Conservation (phyloP, 2,888 invertebrate genomes). For the Macrosoma leucophasiata region DNA sequence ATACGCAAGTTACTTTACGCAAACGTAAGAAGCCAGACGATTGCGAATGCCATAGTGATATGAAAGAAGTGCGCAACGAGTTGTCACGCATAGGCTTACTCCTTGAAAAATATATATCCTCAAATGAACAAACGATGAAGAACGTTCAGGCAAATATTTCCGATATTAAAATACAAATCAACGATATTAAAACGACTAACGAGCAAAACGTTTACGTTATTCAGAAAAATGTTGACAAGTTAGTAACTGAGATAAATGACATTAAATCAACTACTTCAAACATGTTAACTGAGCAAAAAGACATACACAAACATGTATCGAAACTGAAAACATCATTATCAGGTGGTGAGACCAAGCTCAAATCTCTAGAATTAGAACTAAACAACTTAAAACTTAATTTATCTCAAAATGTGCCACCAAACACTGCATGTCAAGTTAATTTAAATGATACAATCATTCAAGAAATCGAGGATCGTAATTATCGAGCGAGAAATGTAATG, state of each 20-base stretch:
- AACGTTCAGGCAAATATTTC: slow-evolving; percentile 17
- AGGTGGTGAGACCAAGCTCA: slow-evolving; percentile 10
- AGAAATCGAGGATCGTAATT: slow-evolving; percentile 9
- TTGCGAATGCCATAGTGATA: slow-evolving; percentile 6
- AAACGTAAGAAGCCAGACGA: slow-evolving; percentile 10
- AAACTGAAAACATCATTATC: slow-evolving; percentile 4
- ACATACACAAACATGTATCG: slow-evolving; percentile 10
- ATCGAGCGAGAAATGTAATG: slow-evolving; percentile 9
- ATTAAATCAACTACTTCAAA: slow-evolving; percentile 11
- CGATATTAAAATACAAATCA: slow-evolving; percentile 18
- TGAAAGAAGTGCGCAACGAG: slow-evolving; percentile 8
- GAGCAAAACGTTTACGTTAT: slow-evolving; percentile 8
- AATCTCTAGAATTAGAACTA: slow-evolving; percentile 7
- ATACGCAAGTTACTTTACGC: slow-evolving; percentile 8
- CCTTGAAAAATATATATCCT: slow-evolving; percentile 13
- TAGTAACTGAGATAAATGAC: slow-evolving; percentile 8
- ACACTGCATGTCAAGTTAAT: slow-evolving; percentile 2
- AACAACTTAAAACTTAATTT: slow-evolving; percentile 4
- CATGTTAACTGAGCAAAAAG: slow-evolving; percentile 9
- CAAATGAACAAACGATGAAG: slow-evolving; percentile 15
- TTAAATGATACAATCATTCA: slow-evolving; percentile 6
- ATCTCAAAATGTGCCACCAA: neutral
- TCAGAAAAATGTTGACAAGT: slow-evolving; percentile 10
- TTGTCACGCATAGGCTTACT: slow-evolving; percentile 9
- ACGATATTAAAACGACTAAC: slow-evolving; percentile 15